Evolutionary conservation across 2,797 vertebrate genomes (phyloP).

Genomic region (Acridotheres tristis): DNA sequence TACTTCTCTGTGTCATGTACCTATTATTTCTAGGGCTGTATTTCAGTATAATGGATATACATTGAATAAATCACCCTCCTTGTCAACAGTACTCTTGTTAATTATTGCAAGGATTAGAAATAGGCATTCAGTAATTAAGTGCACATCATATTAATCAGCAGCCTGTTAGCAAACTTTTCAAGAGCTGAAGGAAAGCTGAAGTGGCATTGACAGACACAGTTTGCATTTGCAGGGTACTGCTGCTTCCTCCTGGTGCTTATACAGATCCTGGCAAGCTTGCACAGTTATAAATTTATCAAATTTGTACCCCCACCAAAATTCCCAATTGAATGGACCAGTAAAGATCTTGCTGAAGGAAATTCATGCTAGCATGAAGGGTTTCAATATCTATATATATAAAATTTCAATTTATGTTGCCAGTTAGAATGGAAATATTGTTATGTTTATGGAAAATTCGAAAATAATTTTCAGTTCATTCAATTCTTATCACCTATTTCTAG

Average conservation of each 20-base stretch:
- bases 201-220: neutral
- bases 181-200: neutral
- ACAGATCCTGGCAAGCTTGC: neutral
- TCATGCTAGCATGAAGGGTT: neutral
- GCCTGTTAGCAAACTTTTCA: neutral
- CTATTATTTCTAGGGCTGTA: neutral
- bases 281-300: neutral
- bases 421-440: neutral
- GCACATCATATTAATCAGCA: neutral
- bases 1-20: neutral
- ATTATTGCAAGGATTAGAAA: neutral
- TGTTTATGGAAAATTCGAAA: neutral
- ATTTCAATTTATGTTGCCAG: neutral
- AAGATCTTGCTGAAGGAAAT: neutral
- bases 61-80: neutral
- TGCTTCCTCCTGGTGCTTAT: neutral
- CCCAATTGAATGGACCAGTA: neutral
- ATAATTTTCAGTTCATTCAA: neutral
- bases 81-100: neutral
- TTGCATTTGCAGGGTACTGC: neutral
- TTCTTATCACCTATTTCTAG: neutral
- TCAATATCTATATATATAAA: neutral
- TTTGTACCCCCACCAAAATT: neutral
- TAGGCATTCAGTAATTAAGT: neutral
- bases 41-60: neutral